phyloP scores from a whole-genome alignment of 2,888 invertebrate species.

The Torymus aiolomorphi region DNA sequence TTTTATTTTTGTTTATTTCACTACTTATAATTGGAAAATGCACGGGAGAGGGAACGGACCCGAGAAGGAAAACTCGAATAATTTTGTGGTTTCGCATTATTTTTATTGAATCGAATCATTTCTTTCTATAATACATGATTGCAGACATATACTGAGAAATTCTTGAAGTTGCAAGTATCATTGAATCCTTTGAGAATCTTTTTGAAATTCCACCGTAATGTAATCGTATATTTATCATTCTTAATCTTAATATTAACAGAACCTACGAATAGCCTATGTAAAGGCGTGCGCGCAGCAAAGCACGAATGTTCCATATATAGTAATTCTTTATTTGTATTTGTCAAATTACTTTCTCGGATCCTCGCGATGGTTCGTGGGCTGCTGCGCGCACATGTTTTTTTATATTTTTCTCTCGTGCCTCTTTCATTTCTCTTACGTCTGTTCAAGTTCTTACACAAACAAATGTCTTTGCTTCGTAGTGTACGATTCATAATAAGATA shows the following conservation, averaged over 20 bases:
- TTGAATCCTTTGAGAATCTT: slow-evolving; percentile 70
- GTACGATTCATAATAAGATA: slow-evolving; percentile 48
- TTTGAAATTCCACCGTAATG: slow-evolving; percentile 69
- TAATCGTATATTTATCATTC: slow-evolving; percentile 61
- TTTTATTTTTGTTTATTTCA: slow-evolving; percentile 38
- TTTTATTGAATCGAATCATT: slow-evolving; percentile 73
- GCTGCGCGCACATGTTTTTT: slow-evolving; percentile 47
- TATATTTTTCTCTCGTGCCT: slow-evolving; percentile 38
- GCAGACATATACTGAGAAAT: slow-evolving; percentile 73
- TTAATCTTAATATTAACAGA: slow-evolving; percentile 70
- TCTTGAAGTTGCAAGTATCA: slow-evolving; percentile 70
- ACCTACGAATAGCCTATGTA: slow-evolving; percentile 65
- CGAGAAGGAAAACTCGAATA: not conserved
- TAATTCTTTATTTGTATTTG: slow-evolving; percentile 56
- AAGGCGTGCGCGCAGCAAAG: slow-evolving; percentile 62
- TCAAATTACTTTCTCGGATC: slow-evolving; percentile 46
- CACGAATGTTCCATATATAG: slow-evolving; percentile 50
- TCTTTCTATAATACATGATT: slow-evolving; percentile 72
- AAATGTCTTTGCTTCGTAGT: slow-evolving; percentile 42
- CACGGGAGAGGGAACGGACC: not conserved
- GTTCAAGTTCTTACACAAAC: slow-evolving; percentile 37
- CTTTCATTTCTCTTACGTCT: slow-evolving; percentile 44
- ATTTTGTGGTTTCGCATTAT: slow-evolving; percentile 61
- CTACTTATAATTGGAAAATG: not conserved
- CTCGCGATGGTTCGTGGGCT: slow-evolving; percentile 26